Evolutionary conservation across 2,113 vertebrate species (phyloP), one percentile per base, ranked within the genome.

Genomic region (Sigmodon hispidus): DNA sequence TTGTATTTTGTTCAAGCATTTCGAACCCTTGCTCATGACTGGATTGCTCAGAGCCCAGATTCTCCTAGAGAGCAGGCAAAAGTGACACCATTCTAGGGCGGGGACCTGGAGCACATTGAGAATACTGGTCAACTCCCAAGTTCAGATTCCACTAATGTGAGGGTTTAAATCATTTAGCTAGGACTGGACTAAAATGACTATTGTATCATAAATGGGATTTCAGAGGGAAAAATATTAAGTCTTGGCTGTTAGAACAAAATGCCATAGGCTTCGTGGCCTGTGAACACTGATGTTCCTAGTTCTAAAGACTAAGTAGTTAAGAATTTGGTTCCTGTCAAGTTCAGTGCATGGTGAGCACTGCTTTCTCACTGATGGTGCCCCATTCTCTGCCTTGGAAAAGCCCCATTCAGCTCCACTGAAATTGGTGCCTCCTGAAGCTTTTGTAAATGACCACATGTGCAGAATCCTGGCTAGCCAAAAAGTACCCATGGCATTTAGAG

Each of bases 121-220:
- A 29, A 29, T 52, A 29, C 26, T 0, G 0, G 29, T 5, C 45
- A 43, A 3, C 40, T 77, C 26, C n/a, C 2, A 57, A 36, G 73
- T 34, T 55, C 77, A 73, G 69, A 52, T 12, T 29, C 80, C 36
- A 3, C 36, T 34, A 11, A 8, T 0, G 19, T 1, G 0, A 12
- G 40, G 19, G 24, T 73, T 61, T 43, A 31, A 3, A 19, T 83
- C 31, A 0, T 40, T n/a, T 1, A 48, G 48, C 48, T 45, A 73
- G 40, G 12, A 2, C 21, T 1, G 12, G 40, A 52, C 91, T 67
- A 1, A 16, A 24, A 21, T 45, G 7, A 16, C 7, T 26, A 19
- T 55, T 19, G 22, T 3, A 0, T 43, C 1, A 40, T 43, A 34
- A 75, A 36, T 11, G 1, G 87, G 55, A 15, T 22, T 16, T 2